phyloP scores from a whole-genome alignment of 2,797 vertebrate genomes.

The Lycodopsis pacificus region DNA sequence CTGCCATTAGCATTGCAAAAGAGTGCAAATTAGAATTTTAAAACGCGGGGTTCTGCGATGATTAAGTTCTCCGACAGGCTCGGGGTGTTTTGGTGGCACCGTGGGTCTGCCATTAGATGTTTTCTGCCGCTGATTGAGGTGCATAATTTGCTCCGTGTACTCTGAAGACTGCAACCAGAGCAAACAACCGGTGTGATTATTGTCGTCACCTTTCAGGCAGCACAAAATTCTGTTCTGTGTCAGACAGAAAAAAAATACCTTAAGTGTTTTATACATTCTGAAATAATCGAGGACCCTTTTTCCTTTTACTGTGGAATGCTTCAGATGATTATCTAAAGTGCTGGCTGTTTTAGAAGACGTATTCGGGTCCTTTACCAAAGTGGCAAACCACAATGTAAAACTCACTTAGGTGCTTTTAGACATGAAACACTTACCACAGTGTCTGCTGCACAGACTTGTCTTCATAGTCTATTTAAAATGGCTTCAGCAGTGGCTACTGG shows the following conservation, averaged over 20 bases:
- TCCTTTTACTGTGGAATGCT: background rate
- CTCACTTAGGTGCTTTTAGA: background rate
- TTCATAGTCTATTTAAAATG: background rate
- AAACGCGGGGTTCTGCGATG: slow-evolving; percentile 59
- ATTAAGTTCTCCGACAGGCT: slow-evolving; percentile 68
- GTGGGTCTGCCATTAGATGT: slow-evolving; percentile 62
- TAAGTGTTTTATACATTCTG: slow-evolving; percentile 7
- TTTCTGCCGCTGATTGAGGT: slow-evolving; percentile 63
- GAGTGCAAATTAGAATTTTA: slow-evolving; percentile 67
- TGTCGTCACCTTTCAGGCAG: slow-evolving; percentile 28
- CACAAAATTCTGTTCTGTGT: background rate
- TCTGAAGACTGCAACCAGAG: slow-evolving; percentile 32
- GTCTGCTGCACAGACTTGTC: background rate
- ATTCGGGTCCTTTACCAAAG: background rate
- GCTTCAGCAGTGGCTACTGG: background rate
- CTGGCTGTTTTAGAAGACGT: background rate
- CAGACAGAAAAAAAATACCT: background rate
- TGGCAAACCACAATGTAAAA: background rate
- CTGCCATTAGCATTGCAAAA: slow-evolving; percentile 72
- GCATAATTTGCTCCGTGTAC: slow-evolving; percentile 57
- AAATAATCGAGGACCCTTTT: background rate
- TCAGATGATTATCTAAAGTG: slow-evolving; percentile 3
- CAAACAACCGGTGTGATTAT: slow-evolving; percentile 15
- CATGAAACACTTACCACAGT: background rate
- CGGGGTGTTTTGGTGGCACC: slow-evolving; percentile 47